phyloP scores from a whole-genome alignment of 2,113 vertebrate species.

The Sturnus vulgaris region DNA sequence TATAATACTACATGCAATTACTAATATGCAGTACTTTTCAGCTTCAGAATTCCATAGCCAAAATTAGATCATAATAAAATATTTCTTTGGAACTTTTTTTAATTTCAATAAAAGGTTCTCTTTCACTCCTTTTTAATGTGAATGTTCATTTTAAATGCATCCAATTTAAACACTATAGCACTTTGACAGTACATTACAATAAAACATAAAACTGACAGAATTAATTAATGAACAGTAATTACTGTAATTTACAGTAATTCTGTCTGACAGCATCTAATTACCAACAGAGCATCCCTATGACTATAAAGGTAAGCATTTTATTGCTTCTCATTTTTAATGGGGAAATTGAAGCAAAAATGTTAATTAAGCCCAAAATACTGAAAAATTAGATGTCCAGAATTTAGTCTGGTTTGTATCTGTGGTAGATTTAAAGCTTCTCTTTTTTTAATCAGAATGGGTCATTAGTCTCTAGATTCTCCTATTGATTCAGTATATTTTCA shows the following conservation, averaged over 20 bases:
- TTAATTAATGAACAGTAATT: slow-evolving; percentile 67
- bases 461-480: neutral
- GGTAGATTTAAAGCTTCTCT: neutral
- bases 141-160: slow-evolving; percentile 51
- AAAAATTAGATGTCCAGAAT: slow-evolving; percentile 11
- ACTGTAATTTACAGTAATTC: slow-evolving; percentile 63
- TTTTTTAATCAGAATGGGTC: neutral
- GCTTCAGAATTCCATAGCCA: slow-evolving; percentile 20
- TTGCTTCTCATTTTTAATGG: slow-evolving; percentile 38
- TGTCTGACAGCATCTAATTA: slow-evolving; percentile 60
- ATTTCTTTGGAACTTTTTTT: slow-evolving; percentile 51
- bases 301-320: slow-evolving; percentile 57
- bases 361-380: slow-evolving; percentile 27
- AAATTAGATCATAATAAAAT: slow-evolving; percentile 54
- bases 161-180: slow-evolving; percentile 50
- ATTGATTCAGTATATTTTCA: neutral
- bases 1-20: slow-evolving; percentile 43
- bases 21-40: neutral
- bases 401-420: neutral
- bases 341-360: slow-evolving; percentile 50
- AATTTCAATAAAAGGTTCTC: slow-evolving; percentile 66
- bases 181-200: slow-evolving; percentile 56
- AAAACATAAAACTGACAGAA: slow-evolving; percentile 59
- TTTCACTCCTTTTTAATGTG: slow-evolving; percentile 52
- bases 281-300: slow-evolving; percentile 26